Evolutionary conservation across 2,113 vertebrate genomes (phyloP).

Genomic region (Neolamprologus caudopunctatus): DNA sequence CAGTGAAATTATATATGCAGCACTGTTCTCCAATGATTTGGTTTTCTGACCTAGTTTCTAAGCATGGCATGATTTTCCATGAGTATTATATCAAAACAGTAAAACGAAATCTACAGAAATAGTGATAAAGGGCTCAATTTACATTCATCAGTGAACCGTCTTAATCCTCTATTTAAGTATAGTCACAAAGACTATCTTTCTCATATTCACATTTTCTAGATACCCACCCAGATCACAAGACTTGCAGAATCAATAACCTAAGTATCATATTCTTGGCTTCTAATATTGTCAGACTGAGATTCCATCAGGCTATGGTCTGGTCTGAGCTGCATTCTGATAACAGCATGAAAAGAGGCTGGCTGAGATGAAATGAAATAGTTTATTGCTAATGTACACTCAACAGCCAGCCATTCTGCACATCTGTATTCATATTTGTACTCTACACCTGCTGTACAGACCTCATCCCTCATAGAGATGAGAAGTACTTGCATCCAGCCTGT

Average conservation of each 20-base stretch:
- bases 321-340: constrained; percentile 37
- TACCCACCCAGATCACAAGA: constrained; percentile 10
- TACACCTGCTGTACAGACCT: constrained; percentile 8
- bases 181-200: constrained; percentile 18
- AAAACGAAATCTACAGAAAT: not conserved
- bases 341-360: not conserved
- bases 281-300: constrained; percentile 29
- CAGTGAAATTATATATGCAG: not conserved
- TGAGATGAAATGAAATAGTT: constrained; percentile 35
- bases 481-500: not conserved
- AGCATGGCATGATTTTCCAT: not conserved
- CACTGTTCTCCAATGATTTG: not conserved
- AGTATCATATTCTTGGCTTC: constrained; percentile 51
- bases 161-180: not conserved
- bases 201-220: constrained; percentile 28
- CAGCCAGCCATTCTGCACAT: constrained; percentile 16
- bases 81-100: not conserved
- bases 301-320: constrained; percentile 13
- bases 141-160: constrained; percentile 2
- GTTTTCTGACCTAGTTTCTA: not conserved
- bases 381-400: constrained; percentile 35
- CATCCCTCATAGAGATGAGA: not conserved
- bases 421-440: constrained; percentile 27
- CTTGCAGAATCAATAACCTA: constrained; percentile 50
- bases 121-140: not conserved